Evolutionary conservation across 2,888 invertebrate species (phyloP).

Genomic region (Pristionchus maxplancki): DNA sequence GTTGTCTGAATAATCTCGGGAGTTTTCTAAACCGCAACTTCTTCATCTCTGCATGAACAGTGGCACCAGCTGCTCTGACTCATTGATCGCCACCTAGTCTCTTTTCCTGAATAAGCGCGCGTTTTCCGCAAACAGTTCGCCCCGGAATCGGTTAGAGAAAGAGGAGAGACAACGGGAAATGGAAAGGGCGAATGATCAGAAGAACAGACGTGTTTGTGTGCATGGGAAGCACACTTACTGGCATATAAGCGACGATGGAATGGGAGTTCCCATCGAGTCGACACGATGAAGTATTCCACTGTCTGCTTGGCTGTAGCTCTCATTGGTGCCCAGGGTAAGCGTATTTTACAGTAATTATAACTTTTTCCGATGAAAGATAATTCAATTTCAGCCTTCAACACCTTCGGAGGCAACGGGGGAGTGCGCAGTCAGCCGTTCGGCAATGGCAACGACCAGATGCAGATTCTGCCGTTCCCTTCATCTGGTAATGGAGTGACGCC

Average conservation of each 20-base stretch:
- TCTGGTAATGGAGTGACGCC: background rate
- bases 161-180: background rate
- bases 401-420: background rate
- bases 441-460: background rate
- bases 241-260: background rate
- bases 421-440: background rate
- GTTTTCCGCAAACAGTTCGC: background rate
- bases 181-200: background rate
- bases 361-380: no score
- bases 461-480: background rate
- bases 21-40: background rate
- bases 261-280: background rate
- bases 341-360: no score
- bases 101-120: background rate
- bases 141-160: background rate
- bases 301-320: background rate
- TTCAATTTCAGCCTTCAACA: background rate
- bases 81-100: slow-evolving; percentile 1
- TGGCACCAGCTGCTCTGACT: background rate
- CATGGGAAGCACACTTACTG: background rate
- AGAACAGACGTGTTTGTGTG: background rate
- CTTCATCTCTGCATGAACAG: background rate
- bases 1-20: no score
- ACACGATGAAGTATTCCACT: background rate
- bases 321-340: background rate